Conservation (phyloP, 2,113 vertebrate genomes). For the Anoplopoma fimbria region DNA sequence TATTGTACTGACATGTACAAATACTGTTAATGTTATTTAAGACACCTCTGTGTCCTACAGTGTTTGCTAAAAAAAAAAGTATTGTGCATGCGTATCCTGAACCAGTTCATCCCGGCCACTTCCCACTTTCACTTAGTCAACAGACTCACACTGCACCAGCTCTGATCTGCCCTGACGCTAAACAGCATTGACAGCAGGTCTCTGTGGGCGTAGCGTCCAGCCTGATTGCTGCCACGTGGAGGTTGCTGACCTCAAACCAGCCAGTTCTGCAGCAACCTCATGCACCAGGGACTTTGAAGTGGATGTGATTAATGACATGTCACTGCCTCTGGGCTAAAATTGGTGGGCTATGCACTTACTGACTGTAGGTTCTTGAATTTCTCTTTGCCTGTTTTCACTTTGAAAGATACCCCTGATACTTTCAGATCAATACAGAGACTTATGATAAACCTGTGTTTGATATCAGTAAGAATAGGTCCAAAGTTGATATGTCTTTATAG, state of each 20-base stretch:
- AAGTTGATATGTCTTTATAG: not conserved
- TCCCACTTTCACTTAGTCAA: not conserved
- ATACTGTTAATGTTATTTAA: not conserved
- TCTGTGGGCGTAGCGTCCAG: not conserved
- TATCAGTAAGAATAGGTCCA: not conserved
- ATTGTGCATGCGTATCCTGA: too few relatives aligned
- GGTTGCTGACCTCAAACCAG: conserved; percentile 19
- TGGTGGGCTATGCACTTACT: not conserved
- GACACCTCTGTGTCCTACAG: too few relatives aligned
- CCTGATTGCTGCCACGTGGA: conserved; percentile 16
- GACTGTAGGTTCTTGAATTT: not conserved
- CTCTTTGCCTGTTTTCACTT: not conserved
- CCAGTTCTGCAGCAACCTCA: conserved; percentile 25
- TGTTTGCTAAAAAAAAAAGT: too few relatives aligned
- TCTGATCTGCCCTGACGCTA: not conserved
- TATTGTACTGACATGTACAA: not conserved
- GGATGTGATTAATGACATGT: conserved; percentile 28
- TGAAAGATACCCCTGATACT: not conserved
- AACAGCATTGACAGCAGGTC: conserved; percentile 35
- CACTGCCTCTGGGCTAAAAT: conserved; percentile 4
- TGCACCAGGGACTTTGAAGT: not conserved
- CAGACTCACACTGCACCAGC: not conserved
- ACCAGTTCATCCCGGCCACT: not conserved
- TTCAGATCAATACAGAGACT: not conserved
- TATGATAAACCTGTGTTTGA: not conserved